Base-by-base conservation (phyloP, 1,140 invertebrate genomes). In the Sitophilus oryzae region DNA sequence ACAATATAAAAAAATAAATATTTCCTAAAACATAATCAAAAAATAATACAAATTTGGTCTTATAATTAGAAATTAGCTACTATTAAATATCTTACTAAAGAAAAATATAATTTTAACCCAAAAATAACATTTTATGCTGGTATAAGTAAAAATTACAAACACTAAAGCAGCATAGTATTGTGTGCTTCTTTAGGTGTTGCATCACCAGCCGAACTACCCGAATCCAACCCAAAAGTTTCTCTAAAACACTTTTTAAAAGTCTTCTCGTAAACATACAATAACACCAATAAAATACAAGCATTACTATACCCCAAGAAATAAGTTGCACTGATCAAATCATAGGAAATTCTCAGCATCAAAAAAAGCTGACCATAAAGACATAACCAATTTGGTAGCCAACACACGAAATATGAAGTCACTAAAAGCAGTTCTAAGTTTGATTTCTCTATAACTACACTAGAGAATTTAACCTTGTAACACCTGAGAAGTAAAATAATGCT, bases 381-480 rank as follows among this genome's bases (percentile, higher is more conserved):
- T 11, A 58, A n/a, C 11, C 23, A 47, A 36, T 58, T 64, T 2
- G 54, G 57, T 16, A 62, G 11, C 61, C 61, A 63, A 46, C 55
- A 61, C 11, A 63, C n/a, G 25, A 58, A 58, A 45, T 57, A 58
- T 8, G 49, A 54, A 10, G 34, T 42, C 8, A 44, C 56, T 37
- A 64, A 16, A 25, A 44, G 48, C 9, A 59, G 44, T 45, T 49
- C 51, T 23, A 59, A 20, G 6, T 58, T 58, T 22, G 30, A 47
- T 34, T 59, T 57, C 10, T 42, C 57, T 9, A 25, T 10, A 20
- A 30, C 10, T 36, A 49, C 25, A 36, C 43, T 53, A 1, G 35
- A 58, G 1, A 36, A 36, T 22, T 25, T 52, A 10, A 49, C 36
- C 41, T 60, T 63, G 9, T 57, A n/a, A 16, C 19, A 51, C 44